Base-by-base conservation (phyloP, 1,140 invertebrate genomes). In the Aphidius ervi region DNA sequence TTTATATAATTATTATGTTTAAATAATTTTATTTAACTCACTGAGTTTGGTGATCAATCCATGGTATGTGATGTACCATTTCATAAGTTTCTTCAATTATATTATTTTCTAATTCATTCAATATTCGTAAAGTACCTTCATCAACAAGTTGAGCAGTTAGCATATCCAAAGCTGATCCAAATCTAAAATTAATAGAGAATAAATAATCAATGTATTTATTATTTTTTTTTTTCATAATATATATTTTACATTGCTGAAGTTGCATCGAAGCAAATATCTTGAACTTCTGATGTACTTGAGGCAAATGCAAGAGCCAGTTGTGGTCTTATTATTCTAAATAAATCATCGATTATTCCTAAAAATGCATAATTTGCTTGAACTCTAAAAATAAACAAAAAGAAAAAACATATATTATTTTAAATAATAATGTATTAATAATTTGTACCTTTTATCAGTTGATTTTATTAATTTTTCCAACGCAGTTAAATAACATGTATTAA, bases 331-430 rank as follows among this genome's bases (percentile, higher is more conserved):
- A 57, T 43, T 9, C 54, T 45, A 10, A 59, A 64, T 10, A 64
- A 43, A 57, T 64, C 63, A 55, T 60, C 58, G 20, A 64, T 54
- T 23, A 64, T 57, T 39, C 58, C 46, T 50, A 60, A 50, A 57
- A 64, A 60, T 42, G 63, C 63, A 47, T 64, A 64, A 57, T 64
- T 64, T 1, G 63, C 63, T 54, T 53, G 63, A 31, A 63, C 61
- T 42, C 61, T 63, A 16, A 6, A 49, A 56, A 40, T 20, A 46
- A 57, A 37, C 40, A 39, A 50, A 16, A 16, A 16, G 16, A 16
- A 0, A 4, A 10, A 47, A 10, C 16, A 40, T 45, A 1, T 43
- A 7, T 43, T 43, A 43, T 9, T 6, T 43, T 43, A 4, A 31
- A 52, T 45, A 43, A 9, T 8, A 40, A 6, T 23, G 23, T 8